These are phyloP conservation scores for Phenacoccus solenopsis DNA, from an alignment of 1,140 invertebrate species.

Conservation along the genomic window DNA sequence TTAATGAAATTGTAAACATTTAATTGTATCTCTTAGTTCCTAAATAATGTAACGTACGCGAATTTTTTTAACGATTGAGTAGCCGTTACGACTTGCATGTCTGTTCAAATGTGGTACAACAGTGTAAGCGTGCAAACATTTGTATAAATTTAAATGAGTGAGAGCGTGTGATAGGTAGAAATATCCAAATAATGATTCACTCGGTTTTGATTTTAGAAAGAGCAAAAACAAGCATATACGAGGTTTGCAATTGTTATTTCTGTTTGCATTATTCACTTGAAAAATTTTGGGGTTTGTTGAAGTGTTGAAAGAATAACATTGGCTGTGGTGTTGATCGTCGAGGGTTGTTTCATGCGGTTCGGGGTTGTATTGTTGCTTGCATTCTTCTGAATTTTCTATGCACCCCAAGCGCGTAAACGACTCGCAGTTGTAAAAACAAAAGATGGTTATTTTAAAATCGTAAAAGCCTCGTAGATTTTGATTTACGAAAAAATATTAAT, in stretches of 20 bases:
- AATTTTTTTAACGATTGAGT: not conserved
- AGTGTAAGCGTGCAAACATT: too few species aligned
- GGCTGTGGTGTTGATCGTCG: not conserved
- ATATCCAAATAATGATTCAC: not conserved
- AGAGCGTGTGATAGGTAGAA: not conserved
- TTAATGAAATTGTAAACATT: too few species aligned
- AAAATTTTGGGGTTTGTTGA: not conserved
- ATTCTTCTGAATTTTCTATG: not conserved
- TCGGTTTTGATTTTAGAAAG: not conserved
- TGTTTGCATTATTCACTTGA: too few species aligned
- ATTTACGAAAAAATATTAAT: not conserved
- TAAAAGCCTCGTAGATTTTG: not conserved
- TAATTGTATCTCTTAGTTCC: not conserved
- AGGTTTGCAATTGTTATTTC: not conserved
- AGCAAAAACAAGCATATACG: not conserved
- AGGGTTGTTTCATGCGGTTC: not conserved
- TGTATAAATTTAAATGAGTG: too few species aligned
- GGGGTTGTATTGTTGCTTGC: not conserved
- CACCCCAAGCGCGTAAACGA: not conserved
- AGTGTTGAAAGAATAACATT: not conserved
- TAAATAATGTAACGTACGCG: not conserved
- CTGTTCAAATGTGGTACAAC: not conserved
- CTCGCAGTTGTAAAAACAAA: too few species aligned
- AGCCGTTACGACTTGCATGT: not conserved
- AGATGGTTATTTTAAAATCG: not conserved